Evolutionary conservation across 2,113 vertebrate species (phyloP).

Genomic region (Pygoscelis adeliae): DNA sequence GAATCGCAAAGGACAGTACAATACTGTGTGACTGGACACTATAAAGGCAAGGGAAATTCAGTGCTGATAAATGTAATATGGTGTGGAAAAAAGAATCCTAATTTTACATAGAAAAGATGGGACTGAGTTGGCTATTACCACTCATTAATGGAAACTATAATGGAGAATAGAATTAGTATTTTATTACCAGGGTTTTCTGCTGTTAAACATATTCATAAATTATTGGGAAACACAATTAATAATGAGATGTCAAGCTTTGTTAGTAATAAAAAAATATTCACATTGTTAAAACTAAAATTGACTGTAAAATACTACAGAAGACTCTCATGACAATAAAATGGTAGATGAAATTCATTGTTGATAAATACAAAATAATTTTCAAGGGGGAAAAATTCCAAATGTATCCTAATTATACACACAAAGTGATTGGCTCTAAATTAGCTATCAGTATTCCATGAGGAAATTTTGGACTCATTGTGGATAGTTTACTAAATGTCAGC

Average conservation of each 20-base stretch:
- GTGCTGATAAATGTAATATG: neutral
- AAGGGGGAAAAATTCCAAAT: conserved; percentile 13
- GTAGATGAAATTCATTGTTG: conserved; percentile 27
- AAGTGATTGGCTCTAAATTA: conserved; percentile 28
- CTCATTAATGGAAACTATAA: neutral
- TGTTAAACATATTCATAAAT: conserved; percentile 27
- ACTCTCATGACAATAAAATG: neutral
- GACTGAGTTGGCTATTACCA: neutral
- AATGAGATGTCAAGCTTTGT: conserved; percentile 40
- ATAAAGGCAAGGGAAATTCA: neutral
- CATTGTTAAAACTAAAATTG: conserved; percentile 22
- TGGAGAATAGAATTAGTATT: neutral
- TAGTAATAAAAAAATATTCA: conserved; percentile 8
- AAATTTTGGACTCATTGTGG: conserved; percentile 16
- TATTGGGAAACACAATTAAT: conserved; percentile 6
- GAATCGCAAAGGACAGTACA: neutral
- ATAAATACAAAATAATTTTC: conserved; percentile 52
- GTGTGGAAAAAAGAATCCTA: neutral
- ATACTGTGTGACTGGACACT: neutral
- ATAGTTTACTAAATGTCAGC: conserved; percentile 38
- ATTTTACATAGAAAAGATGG: neutral
- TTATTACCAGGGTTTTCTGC: neutral
- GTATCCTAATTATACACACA: conserved; percentile 24
- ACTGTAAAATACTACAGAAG: conserved; percentile 21
- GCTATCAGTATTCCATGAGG: conserved; percentile 8